Evolutionary conservation across 2,888 invertebrate genomes (phyloP), one percentile per base, ranked within the genome.

Genomic region (Idaea dimidiata): DNA sequence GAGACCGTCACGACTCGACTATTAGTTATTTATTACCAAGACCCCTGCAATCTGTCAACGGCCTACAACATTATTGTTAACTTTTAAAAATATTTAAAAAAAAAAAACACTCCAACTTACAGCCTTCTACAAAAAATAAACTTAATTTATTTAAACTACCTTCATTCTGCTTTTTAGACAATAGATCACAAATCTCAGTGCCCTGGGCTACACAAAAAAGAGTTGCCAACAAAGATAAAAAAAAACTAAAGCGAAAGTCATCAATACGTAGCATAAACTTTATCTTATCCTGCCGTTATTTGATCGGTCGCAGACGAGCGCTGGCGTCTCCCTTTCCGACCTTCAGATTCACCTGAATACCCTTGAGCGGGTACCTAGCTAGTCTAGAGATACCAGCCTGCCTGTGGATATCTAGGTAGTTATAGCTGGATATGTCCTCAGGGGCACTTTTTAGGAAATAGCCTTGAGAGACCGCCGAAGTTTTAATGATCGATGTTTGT

Each of bases 311-410:
- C 24, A 24, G 24, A 5, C 16, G 16, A 16, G 16, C 16, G 54
- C 54, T 3, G 16, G 16, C 18, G 43, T 62, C 59, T 62, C 57
- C 62, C 17, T n/a, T 43, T 54, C 59, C 17, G 64, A 57, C 61
- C 64, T 61, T 64, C 59, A 54, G 64, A 43, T 56, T 64, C 53
- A 59, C 64, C 61, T n/a, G 55, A 54, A 17, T 43, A 57, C 61
- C 61, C 56, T 60, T 59, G 61, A 54, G 43, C 14, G 10, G 56
- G 4, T 17, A 56, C 56, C 17, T 56, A 56, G 24, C 24, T 24
- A 24, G 24, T 24, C 33, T 10, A 33, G n/a, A 55, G 54, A 6
- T 6, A 54, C 54, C 54, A 16, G 17, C 54, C 54, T 16, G 54
- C 14, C 18, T 56, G 17, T 54, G 17, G 54, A 7, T 54, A 54